A percentile compares a stretch with the other conserved stretches of the same genome.
These are phyloP conservation scores for Cordilura impudica DNA, from an alignment of 2,888 invertebrate genomes.

Conservation along the genomic window DNA sequence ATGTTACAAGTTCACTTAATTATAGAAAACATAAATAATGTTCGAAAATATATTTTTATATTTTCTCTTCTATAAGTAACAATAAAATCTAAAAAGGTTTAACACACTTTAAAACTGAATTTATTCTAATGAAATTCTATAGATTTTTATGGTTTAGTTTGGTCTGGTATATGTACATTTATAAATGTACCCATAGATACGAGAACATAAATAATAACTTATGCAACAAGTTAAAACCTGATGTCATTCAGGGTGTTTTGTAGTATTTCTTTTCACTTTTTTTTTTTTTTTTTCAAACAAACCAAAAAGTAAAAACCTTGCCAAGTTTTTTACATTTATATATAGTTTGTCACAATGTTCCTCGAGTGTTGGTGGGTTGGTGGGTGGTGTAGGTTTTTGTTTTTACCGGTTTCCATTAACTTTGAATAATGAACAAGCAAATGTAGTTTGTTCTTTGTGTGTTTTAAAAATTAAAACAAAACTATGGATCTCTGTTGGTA, in stretches of 20 bases:
- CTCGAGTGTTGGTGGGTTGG: neutral
- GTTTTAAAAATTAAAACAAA: neutral
- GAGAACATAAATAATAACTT: neutral
- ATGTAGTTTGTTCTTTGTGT: neutral
- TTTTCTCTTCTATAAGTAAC: no score
- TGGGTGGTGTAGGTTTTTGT: slow-evolving; percentile 12
- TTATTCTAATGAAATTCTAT: no score
- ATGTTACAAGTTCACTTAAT: no score
- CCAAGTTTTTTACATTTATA: no score
- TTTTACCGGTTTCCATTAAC: slow-evolving; percentile 50
- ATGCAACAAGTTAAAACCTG: slow-evolving; percentile 50
- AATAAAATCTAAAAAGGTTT: no score
- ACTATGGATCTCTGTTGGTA: no score
- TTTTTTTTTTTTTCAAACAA: neutral
- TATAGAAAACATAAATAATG: no score
- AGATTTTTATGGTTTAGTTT: no score
- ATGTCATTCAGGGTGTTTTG: slow-evolving; percentile 8
- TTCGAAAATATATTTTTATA: no score
- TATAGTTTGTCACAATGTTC: neutral
- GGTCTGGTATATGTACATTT: no score
- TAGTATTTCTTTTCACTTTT: no score
- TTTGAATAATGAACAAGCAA: slow-evolving; percentile 45
- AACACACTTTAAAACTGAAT: no score
- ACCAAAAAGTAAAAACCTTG: neutral
- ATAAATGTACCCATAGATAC: neutral